Conservation (phyloP, 2,797 vertebrate genomes). For the Aotus griseimembra region DNA sequence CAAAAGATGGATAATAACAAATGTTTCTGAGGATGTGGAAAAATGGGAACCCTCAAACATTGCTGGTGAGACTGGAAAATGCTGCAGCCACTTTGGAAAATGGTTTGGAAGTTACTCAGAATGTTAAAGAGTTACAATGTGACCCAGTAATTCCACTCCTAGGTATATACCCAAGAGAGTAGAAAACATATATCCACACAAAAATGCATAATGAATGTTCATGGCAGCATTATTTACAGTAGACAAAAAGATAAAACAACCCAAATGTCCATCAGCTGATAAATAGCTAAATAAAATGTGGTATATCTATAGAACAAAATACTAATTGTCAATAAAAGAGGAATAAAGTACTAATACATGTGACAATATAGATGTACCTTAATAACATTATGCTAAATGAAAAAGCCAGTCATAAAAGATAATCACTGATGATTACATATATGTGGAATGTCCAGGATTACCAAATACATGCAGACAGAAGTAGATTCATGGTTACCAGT, state of each 20-base stretch:
- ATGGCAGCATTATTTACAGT: not conserved
- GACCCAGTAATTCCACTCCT: not conserved
- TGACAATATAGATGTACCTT: not conserved
- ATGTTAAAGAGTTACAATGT: not conserved
- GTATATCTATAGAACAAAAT: not conserved
- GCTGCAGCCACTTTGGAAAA: not conserved
- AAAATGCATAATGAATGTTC: not conserved
- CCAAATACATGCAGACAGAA: not conserved
- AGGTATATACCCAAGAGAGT: not conserved
- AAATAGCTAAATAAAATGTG: constrained; percentile 27
- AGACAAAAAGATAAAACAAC: constrained; percentile 20
- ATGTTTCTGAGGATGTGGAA: not conserved
- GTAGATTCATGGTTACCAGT: not conserved
- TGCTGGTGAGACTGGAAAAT: constrained; percentile 18
- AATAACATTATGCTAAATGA: not conserved
- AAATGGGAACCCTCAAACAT: not conserved
- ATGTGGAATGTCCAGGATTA: not conserved
- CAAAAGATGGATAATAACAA: not conserved
- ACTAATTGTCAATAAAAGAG: constrained; percentile 24
- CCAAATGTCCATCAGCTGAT: not conserved
- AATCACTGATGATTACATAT: not conserved
- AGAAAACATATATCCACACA: not conserved
- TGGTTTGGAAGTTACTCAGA: constrained; percentile 24
- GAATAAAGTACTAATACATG: not conserved
- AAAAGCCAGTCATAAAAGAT: constrained; percentile 20